These are phyloP conservation scores for Amphipyra berbera DNA, from an alignment of 2,888 invertebrate species.

Conservation along the genomic window DNA sequence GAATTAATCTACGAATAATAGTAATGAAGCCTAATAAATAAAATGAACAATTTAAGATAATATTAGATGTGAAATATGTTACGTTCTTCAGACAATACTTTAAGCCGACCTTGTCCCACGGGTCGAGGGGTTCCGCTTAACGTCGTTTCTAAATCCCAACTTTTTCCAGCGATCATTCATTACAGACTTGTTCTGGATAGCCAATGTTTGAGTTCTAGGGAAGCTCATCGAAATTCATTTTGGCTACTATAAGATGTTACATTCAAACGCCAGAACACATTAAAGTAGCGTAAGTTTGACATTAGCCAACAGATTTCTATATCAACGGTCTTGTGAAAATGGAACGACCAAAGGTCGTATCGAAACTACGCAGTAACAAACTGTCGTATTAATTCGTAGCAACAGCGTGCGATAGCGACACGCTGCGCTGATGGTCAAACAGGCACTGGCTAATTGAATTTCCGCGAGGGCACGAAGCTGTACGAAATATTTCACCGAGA, in stretches of 20 bases:
- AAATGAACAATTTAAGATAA: neutral
- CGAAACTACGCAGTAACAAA: conserved; percentile 27
- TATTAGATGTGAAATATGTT: neutral
- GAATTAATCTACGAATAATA: neutral
- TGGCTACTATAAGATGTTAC: no score
- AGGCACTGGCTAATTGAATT: conserved; percentile 57
- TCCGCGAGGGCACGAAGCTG: conserved; percentile 36
- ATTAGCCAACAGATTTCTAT: no score
- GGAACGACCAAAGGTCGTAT: neutral
- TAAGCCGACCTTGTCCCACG: conserved; percentile 16
- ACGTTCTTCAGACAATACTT: conserved; percentile 24
- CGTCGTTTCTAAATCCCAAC: conserved; percentile 19
- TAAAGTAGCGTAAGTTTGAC: no score
- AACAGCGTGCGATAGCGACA: conserved; percentile 36
- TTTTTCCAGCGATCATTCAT: conserved; percentile 35
- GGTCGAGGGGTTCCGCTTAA: conserved; percentile 12
- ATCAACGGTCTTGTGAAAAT: neutral
- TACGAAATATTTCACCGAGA: conserved; percentile 37
- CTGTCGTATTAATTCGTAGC: conserved; percentile 45
- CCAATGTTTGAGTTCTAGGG: conserved; percentile 11
- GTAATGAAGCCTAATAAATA: no score
- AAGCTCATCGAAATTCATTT: no score
- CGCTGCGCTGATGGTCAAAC: conserved; percentile 49
- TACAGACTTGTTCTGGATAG: conserved; percentile 16
- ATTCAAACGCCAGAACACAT: no score